Conservation (phyloP, 30 jellyfish, hydroid and myxozoan species). For the Chironex yamaguchii region DNA sequence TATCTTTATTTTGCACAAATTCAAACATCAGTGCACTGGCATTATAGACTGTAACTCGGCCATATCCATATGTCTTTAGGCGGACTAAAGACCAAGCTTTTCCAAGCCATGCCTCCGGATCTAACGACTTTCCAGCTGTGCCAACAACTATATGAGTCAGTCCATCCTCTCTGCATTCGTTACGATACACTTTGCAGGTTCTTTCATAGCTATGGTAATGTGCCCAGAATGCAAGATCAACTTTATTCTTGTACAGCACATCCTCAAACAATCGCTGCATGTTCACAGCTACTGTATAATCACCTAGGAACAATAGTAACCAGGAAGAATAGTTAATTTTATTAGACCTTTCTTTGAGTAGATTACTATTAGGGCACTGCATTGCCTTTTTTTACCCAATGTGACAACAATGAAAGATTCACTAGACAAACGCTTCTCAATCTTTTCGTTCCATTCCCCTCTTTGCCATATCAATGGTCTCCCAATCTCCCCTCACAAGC, state of each 20-base stretch:
- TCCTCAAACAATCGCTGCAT: constrained; percentile 87
- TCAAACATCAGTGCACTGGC: constrained; percentile 69
- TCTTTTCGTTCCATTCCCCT: too few species aligned
- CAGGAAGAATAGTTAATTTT: too few species aligned
- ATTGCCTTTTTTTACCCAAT: too few species aligned
- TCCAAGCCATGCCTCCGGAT: constrained; percentile 57
- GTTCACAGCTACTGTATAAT: constrained; percentile 78
- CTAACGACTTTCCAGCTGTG: constrained; percentile 84
- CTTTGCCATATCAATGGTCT: too few species aligned
- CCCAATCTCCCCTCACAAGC: too few species aligned
- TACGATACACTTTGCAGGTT: constrained; percentile 82
- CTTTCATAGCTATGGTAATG: constrained; percentile 91
- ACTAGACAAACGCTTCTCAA: neutral
- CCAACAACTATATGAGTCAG: constrained; percentile 81
- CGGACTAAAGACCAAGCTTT: constrained; percentile 76
- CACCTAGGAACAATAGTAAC: constrained; percentile 43
- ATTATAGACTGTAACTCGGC: constrained; percentile 71
- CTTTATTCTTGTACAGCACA: constrained; percentile 68
- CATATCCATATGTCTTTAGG: constrained; percentile 80
- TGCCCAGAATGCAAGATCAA: constrained; percentile 85
- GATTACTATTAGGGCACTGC: too few species aligned
- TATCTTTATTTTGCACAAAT: constrained; percentile 67
- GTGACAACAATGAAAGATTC: neutral
- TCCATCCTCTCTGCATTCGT: constrained; percentile 78
- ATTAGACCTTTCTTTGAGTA: too few species aligned